Evolutionary conservation across 2,888 invertebrate species (phyloP), one percentile per base, ranked within the genome.

Genomic region (Cordilura impudica): DNA sequence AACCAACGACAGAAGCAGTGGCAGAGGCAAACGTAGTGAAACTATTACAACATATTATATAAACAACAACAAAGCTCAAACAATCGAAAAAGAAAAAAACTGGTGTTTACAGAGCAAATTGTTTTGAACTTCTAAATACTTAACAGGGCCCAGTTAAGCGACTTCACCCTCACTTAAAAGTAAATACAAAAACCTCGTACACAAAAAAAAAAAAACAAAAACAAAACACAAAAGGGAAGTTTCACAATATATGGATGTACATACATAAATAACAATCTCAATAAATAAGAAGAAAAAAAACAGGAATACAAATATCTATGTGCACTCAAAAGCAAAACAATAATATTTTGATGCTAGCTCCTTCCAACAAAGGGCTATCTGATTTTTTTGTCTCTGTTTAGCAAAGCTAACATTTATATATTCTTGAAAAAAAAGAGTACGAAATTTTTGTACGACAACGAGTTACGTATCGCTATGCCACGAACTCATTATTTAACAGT

Each of bases 401-500:
- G 14, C 10, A 31, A 21, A 19, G 31, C 10, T 19, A 18, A 49
- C 19, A 23, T 21, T 39, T 58, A n/a, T 39, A 21, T 31, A 16
- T 21, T 39, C 14, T 43, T 39, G n/a, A 7, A 23, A 7, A n/a
- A 29, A 14, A 18, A 43, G 10, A 45, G 51, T 14, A n/a, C 31
- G 49, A 63, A 12, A 35, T 12, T 16, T 26, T 39, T 35, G 4
- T 18, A 21, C 51, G 39, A 56, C 45, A 56, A 58, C 56, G 23
- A 58, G 39, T 56, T 58, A 70, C 29, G 60, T 71, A 53, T 69
- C 39, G 39, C 39, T 58, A 58, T 71, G 58, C 35, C 53, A 61
- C 60, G 61, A 63, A 71, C 61, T 45, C 61, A 53, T 54, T 71
- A 61, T 53, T 71, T 53, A 71, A 71, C 71, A 71, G 71, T 53